These are phyloP conservation scores for Tylochromis polylepis DNA, from an alignment of 2,113 vertebrate genomes.

Conservation along the genomic window DNA sequence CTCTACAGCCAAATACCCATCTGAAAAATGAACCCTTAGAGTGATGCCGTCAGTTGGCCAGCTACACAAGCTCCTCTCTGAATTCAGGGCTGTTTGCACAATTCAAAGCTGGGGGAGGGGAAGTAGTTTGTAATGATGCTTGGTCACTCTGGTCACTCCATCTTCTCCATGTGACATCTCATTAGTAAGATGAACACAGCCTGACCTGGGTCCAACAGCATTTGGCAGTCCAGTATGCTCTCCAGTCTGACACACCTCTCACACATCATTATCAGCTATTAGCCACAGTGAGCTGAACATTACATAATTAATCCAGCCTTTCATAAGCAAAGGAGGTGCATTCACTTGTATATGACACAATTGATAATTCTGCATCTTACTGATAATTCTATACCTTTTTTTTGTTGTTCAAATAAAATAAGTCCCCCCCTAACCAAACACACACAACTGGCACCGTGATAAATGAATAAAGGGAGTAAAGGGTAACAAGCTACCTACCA, in stretches of 20 bases:
- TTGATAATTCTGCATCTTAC: neutral
- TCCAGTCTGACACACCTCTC: slow-evolving; percentile 67
- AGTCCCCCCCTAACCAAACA: neutral
- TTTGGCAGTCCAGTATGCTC: slow-evolving; percentile 63
- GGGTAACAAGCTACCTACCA: neutral
- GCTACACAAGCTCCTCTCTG: slow-evolving; percentile 32
- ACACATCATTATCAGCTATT: slow-evolving; percentile 77
- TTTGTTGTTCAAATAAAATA: no score
- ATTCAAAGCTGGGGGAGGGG: slow-evolving; percentile 33
- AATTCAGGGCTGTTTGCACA: slow-evolving; percentile 56
- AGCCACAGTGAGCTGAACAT: slow-evolving; percentile 66
- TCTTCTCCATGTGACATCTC: slow-evolving; percentile 71
- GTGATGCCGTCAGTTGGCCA: slow-evolving; percentile 66
- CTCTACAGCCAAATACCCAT: slow-evolving; percentile 36
- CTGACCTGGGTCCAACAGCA: slow-evolving; percentile 66
- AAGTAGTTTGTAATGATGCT: slow-evolving; percentile 64
- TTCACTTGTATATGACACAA: neutral
- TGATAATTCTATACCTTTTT: neutral
- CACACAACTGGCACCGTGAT: neutral
- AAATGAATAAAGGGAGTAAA: slow-evolving; percentile 40
- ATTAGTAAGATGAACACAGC: slow-evolving; percentile 73
- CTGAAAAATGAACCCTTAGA: slow-evolving; percentile 67
- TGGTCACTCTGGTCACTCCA: slow-evolving; percentile 55
- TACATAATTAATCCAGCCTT: slow-evolving; percentile 67
- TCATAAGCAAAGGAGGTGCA: slow-evolving; percentile 35